phyloP scores from a whole-genome alignment of 1,140 invertebrate species.

The Panagrolaimus sp. region DNA sequence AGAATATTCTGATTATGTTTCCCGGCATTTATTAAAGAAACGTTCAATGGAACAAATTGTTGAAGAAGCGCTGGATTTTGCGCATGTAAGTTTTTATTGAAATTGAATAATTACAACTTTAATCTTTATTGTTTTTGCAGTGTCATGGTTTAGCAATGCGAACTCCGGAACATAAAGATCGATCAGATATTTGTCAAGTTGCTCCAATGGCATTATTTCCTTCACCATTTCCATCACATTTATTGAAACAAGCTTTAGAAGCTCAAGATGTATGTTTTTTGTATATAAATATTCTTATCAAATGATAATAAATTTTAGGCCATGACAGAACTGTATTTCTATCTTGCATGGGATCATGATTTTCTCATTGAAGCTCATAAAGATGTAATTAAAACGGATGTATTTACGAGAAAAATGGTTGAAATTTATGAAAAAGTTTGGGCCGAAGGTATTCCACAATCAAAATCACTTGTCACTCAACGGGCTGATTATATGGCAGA shows the following conservation, averaged over 20 bases:
- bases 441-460: slow-evolving; percentile 38
- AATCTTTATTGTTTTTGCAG: slow-evolving; percentile 39
- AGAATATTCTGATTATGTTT: too few relatives aligned
- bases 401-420: slow-evolving; percentile 53
- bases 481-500: slow-evolving; percentile 60
- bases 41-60: slow-evolving; percentile 27
- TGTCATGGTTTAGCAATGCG: slow-evolving; percentile 53
- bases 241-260: slow-evolving; percentile 51
- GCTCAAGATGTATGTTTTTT: slow-evolving; percentile 49
- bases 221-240: slow-evolving; percentile 51
- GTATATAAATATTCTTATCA: not conserved
- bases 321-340: slow-evolving; percentile 56
- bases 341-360: slow-evolving; percentile 55
- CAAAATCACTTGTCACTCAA: slow-evolving; percentile 51
- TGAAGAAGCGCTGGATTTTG: slow-evolving; percentile 54
- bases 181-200: slow-evolving; percentile 48
- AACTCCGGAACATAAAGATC: slow-evolving; percentile 46
- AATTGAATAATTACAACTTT: too few relatives aligned
- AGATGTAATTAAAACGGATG: slow-evolving; percentile 53
- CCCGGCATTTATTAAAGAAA: slow-evolving; percentile 10
- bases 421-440: slow-evolving; percentile 49
- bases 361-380: slow-evolving; percentile 50
- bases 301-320: slow-evolving; percentile 31
- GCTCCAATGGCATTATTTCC: slow-evolving; percentile 55
- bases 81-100: slow-evolving; percentile 44